phyloP scores from a whole-genome alignment of 2,888 invertebrate species.

The Zygogramma bicolorata region DNA sequence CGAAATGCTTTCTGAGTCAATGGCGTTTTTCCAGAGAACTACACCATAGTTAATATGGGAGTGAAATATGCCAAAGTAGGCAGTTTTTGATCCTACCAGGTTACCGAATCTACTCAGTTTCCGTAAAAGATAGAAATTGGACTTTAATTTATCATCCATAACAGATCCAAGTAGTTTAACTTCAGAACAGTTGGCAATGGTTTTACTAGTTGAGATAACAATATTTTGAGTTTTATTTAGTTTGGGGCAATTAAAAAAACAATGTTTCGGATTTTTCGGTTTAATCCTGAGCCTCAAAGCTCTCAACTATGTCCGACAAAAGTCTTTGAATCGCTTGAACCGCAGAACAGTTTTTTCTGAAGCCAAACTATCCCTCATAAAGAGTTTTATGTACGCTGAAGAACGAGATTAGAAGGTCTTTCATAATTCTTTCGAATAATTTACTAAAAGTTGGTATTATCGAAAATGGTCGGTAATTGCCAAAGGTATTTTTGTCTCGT shows the following conservation, averaged over 20 bases:
- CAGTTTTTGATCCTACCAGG: no score
- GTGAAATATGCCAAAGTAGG: no score
- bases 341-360: neutral
- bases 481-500: no score
- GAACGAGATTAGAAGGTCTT: neutral
- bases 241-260: no score
- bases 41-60: no score
- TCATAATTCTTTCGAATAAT: neutral
- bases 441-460: slow-evolving; percentile 7
- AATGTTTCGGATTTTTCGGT: no score
- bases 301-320: neutral
- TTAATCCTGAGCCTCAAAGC: neutral
- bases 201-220: neutral
- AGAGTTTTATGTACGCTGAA: neutral
- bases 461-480: neutral
- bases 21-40: no score
- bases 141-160: neutral
- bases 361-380: neutral
- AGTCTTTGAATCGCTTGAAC: slow-evolving; percentile 2
- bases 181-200: neutral
- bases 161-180: neutral
- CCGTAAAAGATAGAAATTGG: neutral
- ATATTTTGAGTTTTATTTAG: neutral
- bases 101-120: no score
- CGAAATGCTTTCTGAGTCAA: no score